phyloP scores from a whole-genome alignment of 2,113 vertebrate genomes.

The Cephalopterus ornatus region DNA sequence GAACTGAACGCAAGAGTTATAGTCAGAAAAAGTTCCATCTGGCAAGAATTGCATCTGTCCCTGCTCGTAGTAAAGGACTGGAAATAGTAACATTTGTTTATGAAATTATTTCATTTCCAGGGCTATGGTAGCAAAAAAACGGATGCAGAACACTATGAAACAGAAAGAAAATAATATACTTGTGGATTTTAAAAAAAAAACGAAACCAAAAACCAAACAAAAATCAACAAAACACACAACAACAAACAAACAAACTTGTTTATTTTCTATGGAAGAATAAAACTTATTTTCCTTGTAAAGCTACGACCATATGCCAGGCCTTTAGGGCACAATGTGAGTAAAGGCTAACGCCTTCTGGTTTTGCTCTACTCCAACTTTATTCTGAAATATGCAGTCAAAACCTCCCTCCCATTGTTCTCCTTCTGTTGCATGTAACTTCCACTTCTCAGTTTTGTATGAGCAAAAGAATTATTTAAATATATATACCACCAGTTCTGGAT shows the following conservation, averaged over 20 bases:
- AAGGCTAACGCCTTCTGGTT: slow-evolving; percentile 37
- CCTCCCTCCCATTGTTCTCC: slow-evolving; percentile 28
- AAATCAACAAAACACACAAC: not conserved
- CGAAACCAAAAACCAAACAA: not conserved
- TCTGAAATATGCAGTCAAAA: slow-evolving; percentile 24
- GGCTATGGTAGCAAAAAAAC: not conserved
- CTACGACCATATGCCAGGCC: slow-evolving; percentile 9
- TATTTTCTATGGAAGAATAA: slow-evolving; percentile 48
- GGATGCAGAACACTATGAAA: not conserved
- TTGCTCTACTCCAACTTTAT: slow-evolving; percentile 14
- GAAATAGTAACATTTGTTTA: not conserved
- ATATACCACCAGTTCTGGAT: not conserved
- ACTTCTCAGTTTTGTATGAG: not conserved
- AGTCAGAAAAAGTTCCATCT: not conserved
- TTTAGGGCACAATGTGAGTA: slow-evolving; percentile 20
- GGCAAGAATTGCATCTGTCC: not conserved
- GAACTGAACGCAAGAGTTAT: not conserved
- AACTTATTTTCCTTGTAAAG: slow-evolving; percentile 31
- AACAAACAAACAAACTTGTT: not conserved
- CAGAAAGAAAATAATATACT: not conserved
- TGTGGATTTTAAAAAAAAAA: not conserved
- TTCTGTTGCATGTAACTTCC: not conserved
- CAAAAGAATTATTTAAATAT: not conserved
- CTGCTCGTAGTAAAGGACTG: not conserved
- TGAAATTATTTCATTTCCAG: not conserved